Evolutionary conservation across 2,888 invertebrate genomes (phyloP), one percentile per base, ranked within the genome.

Genomic region (Drosophila nr. perissopoda): DNA sequence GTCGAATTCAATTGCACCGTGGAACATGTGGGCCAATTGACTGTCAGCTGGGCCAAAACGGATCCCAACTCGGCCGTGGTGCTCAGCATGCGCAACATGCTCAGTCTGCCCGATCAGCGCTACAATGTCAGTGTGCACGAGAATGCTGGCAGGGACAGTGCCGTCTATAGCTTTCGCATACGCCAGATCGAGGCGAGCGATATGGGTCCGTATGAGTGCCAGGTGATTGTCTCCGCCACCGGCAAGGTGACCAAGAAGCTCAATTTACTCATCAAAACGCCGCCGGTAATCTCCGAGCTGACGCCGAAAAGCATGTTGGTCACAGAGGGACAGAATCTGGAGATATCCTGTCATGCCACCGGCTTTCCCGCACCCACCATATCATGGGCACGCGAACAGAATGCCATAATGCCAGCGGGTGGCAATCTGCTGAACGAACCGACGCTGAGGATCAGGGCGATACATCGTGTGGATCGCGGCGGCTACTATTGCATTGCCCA

Each of bases 281-380:
- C 92, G 27, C 91, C 93, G 1, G 88, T 91, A 18, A 92, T 93
- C 25, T 78, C 89, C 2, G 92, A 92, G 52, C 85, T 85, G 18
- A 92, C 92, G 11, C 86, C 90, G 4, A 91, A 90, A 62, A 84
- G 89, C 53, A 83, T 85, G 2, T 75, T 87, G 6, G 91, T 92
- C 7, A 87, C 86, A 0, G 92, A 93, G 80, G 92, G 92, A 0
- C 86, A 91, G 51, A 89, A 90, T 25, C 77, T 91, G 11, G 92
- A 93, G 79, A 78, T 96, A 0, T 95, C 95, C 73, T 97, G 97
- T 85, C 94, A 95, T 58, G 97, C 97, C 0, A 95, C 95, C 79
- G 97, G 97, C 0, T 97, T 96, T 91, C 97, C 97, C 0, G 95
- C 95, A 83, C 97, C 97, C 0, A 94, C 94, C 60, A 94, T 96